Percentiles rank a stretch among this genome's conserved stretches.
These are phyloP conservation scores for Leptothorax acervorum DNA, from an alignment of 2,888 invertebrate species.

Conservation along the genomic window DNA sequence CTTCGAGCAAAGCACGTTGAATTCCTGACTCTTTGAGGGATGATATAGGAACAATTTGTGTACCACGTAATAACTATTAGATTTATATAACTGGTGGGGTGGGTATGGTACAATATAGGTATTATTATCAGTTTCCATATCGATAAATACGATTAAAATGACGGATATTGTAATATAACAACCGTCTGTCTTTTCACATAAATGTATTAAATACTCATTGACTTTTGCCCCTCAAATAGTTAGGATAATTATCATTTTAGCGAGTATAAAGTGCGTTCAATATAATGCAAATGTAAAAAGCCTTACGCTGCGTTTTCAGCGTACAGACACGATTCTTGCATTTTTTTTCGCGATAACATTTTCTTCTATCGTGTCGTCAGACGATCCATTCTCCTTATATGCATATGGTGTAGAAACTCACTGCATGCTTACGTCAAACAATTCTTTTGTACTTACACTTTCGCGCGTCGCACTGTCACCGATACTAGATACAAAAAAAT, in stretches of 20 bases:
- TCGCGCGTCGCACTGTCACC: neutral
- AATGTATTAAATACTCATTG: neutral
- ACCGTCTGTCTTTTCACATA: neutral
- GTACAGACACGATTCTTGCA: neutral
- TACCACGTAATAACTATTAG: neutral
- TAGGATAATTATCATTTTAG: neutral
- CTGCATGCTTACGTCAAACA: slow-evolving; percentile 18
- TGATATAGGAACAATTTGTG: slow-evolving; percentile 9
- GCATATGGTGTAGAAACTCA: slow-evolving; percentile 24
- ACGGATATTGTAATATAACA: neutral
- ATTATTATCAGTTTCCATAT: neutral
- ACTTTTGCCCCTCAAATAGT: slow-evolving; percentile 2
- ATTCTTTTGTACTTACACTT: slow-evolving; percentile 34
- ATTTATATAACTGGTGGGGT: neutral
- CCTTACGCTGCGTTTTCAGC: slow-evolving; percentile 18
- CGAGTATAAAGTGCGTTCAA: slow-evolving; percentile 20
- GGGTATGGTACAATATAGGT: neutral
- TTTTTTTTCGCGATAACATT: neutral
- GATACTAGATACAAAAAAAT: neutral
- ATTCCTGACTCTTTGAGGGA: slow-evolving; percentile 8
- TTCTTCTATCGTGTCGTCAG: neutral
- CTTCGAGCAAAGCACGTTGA: neutral
- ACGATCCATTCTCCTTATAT: slow-evolving; percentile 4
- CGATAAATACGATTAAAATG: neutral
- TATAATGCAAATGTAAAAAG: slow-evolving; percentile 34